Evolutionary conservation across 2,797 vertebrate species (phyloP), one percentile per base, ranked within the genome.

Genomic region (Siniperca scherzeri): DNA sequence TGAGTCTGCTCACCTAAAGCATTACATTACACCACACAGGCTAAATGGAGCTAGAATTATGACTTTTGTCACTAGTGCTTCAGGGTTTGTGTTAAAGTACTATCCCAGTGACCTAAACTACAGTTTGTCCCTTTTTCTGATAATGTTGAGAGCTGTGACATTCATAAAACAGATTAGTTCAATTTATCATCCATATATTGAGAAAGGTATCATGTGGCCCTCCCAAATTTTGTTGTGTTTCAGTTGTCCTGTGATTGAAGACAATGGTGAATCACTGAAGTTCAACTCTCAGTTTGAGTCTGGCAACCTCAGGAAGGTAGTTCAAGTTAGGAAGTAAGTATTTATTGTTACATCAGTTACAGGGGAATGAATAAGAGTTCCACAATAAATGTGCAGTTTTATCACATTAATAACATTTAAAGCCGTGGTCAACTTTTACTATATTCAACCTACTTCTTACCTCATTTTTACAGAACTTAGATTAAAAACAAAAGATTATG

Each of bases 231-330:
- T 56, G 50, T 88, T 92, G 75, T 91, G 77, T 91, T 93, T 55
- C 80, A 99, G 98, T 91, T 97, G 85, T 76, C 91, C 93, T n/a
- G 76, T 96, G 77, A 95, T 96, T 82, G 97, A 98, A 87, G 97
- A 98, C 72, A 96, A 96, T 55, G 96, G 96, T 36, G 98, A 98
- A 87, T 92, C 97, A 70, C 95, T 99, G 91, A 99, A 97, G 93
- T 99, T 99, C 95, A 99, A 99, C 93, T 99, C 98, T 44, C 98
- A 97, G 94, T 99, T 99, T 95, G 98, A 99, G 93, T 99, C 97
- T 82, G 99, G 99, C 78, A 99, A 99, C 92, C 94, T 99, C 52
- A 96, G 98, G 86, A 99, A 99, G 95, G 98, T 97, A 72, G 94
- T 99, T 93, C 98, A 99, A 94, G 96, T 99, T 87, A 96, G 99